Evolutionary conservation across 2,113 vertebrate species (phyloP).

Genomic region (Eudyptes chrysolophus): DNA sequence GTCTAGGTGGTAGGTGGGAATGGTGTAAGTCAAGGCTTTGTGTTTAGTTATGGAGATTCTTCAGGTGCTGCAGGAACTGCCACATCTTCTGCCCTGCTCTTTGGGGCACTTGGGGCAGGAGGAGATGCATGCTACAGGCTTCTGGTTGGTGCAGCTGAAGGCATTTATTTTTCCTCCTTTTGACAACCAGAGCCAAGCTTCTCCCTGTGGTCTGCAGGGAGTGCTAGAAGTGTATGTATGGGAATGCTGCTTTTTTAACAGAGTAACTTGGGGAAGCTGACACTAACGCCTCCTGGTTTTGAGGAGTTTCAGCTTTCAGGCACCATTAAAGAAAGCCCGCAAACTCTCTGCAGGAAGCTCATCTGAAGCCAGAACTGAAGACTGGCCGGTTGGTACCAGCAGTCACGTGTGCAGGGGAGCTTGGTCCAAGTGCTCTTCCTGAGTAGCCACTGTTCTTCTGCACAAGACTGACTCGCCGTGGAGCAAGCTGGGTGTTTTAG

Average conservation of each 20-base stretch:
- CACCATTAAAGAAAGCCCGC: background rate
- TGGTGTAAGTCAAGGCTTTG: background rate
- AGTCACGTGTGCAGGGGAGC: background rate
- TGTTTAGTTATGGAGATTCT: accelerated
- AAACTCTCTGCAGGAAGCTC: background rate
- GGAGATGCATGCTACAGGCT: background rate
- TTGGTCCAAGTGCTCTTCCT: no score
- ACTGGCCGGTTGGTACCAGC: background rate
- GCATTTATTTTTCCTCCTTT: background rate
- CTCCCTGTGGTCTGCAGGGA: background rate
- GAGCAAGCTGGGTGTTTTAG: background rate
- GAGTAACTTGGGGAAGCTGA: background rate
- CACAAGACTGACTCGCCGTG: background rate
- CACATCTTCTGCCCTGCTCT: background rate
- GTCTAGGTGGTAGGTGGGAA: background rate
- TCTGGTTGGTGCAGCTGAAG: background rate
- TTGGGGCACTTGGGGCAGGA: no score
- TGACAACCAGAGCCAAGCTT: background rate
- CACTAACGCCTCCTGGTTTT: accelerated
- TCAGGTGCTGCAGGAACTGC: background rate
- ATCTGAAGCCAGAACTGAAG: background rate
- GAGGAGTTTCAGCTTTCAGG: background rate
- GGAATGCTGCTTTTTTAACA: background rate
- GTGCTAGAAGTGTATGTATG: background rate
- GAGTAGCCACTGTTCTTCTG: background rate